Conservation (phyloP, 2,797 vertebrate species). For the Melanotaenia nigrans region DNA sequence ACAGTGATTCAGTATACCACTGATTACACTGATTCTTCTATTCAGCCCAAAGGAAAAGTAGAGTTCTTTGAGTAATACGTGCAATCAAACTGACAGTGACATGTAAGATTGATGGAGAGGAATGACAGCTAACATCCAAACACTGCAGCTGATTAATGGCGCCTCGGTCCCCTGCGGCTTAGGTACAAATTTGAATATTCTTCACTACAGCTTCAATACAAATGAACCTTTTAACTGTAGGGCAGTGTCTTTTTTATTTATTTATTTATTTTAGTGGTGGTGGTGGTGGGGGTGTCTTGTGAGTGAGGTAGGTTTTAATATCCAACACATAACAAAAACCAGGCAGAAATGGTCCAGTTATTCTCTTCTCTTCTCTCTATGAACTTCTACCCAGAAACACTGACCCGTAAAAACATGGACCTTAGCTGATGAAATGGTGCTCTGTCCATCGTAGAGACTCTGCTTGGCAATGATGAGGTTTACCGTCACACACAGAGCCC, state of each 20-base stretch:
- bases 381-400: conserved; percentile 14
- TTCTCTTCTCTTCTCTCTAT: background rate
- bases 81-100: conserved; percentile 1
- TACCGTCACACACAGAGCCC: conserved; percentile 34
- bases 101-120: conserved; percentile 15
- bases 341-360: background rate
- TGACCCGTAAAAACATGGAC: conserved; percentile 15
- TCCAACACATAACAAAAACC: conserved; percentile 23
- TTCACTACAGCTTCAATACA: conserved; percentile 26
- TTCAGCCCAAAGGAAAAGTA: conserved; percentile 14
- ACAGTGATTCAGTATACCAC: conserved; percentile 20
- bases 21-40: conserved; percentile 33
- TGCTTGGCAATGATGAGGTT: conserved; percentile 21
- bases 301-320: background rate
- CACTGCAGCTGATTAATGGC: conserved; percentile 25
- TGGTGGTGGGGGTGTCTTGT: conserved; percentile 9
- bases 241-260: background rate
- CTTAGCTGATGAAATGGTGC: conserved; percentile 13
- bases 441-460: conserved; percentile 6
- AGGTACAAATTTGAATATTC: conserved; percentile 37
- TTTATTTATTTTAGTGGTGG: conserved; percentile 7
- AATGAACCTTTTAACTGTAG: conserved; percentile 35
- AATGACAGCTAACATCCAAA: conserved; percentile 13
- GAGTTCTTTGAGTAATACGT: background rate
- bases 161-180: background rate